Base-by-base conservation (phyloP, 2,888 invertebrate species). In the Harpalus rufipes region DNA sequence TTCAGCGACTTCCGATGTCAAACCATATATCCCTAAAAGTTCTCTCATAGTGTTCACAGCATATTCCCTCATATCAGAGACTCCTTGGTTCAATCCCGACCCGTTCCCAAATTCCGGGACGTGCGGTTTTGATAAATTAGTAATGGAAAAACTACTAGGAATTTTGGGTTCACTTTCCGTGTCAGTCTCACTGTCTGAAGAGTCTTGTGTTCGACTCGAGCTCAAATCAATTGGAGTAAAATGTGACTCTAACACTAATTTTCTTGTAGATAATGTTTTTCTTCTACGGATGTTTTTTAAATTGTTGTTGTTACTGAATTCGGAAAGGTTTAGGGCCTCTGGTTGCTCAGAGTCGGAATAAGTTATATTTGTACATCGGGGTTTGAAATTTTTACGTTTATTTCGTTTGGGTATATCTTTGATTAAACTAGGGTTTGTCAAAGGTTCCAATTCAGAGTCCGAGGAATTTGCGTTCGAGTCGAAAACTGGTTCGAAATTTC, bases 21-120 rank as follows among this genome's bases (percentile, higher is more conserved):
- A 91, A 21, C 96, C 96, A 89, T 96, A 96, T 88, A 96, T 95
- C 39, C 95, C 95, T 84, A 96, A 91, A 78, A 96, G 91, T 89
- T 96, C 96, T 87, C 95, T 94, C 95, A 96, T 95, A 8, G 96
- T 96, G 87, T 94, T 95, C 92, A 96, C 95, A 3, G 96, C 96
- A 89, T 95, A 96, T 89, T 96, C 96, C 88, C 95, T 93, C 91
- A 96, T 92, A 87, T 94, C 94, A 87, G 93, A 93, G 65, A 84
- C 63, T 32, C 87, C 87, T 7, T 92, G 87, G 68, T 86, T 88
- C 85, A 86, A 79, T 51, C 86, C 87, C 65, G 86, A 65, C 18
- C 74, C 76, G 79, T 61, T 63, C 1, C 85, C 86, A 68, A 87
- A 88, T 51, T 90, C 89, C 32, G 89, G 86, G 74, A 90, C 89